phyloP scores from a whole-genome alignment of 2,888 invertebrate species.

The Lasioglossum calceatum region DNA sequence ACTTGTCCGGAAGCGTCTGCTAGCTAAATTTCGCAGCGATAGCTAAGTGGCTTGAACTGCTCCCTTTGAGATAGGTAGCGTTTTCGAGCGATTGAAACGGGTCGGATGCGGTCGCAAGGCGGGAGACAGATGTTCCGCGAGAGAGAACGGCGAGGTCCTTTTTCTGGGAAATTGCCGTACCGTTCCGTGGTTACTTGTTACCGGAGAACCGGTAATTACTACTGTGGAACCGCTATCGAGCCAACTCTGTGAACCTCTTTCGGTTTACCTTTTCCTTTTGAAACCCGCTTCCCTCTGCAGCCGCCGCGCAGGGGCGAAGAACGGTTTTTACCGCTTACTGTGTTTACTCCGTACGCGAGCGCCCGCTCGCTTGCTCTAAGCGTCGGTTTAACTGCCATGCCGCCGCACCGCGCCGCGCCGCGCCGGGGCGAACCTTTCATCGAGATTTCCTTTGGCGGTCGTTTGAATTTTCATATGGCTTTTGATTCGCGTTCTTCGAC shows the following conservation, averaged over 20 bases:
- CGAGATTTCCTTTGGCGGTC: slow-evolving; percentile 56
- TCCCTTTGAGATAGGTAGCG: neutral
- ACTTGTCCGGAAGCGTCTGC: neutral
- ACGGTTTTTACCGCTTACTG: slow-evolving; percentile 60
- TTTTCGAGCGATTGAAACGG: neutral
- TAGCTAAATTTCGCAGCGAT: neutral
- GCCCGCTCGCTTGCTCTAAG: slow-evolving; percentile 43
- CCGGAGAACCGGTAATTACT: slow-evolving; percentile 70
- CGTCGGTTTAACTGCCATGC: slow-evolving; percentile 61
- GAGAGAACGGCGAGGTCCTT: slow-evolving; percentile 34
- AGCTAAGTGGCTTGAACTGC: neutral
- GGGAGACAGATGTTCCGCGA: slow-evolving; percentile 49
- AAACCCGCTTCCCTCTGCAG: slow-evolving; percentile 43
- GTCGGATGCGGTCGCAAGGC: slow-evolving; percentile 25
- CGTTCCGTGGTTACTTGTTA: slow-evolving; percentile 67
- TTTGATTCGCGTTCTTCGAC: slow-evolving; percentile 35
- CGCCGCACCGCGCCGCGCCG: too few species aligned
- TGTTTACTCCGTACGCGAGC: slow-evolving; percentile 59
- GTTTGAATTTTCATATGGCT: slow-evolving; percentile 42
- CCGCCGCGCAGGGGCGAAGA: slow-evolving; percentile 36
- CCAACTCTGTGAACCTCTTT: slow-evolving; percentile 64
- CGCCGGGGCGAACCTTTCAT: slow-evolving; percentile 60
- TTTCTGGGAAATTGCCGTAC: slow-evolving; percentile 64
- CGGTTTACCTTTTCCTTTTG: slow-evolving; percentile 69
- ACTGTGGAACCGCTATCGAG: slow-evolving; percentile 64